These are phyloP conservation scores for Apocheima hispidaria DNA, from an alignment of 2,888 invertebrate species.

Conservation along the genomic window DNA sequence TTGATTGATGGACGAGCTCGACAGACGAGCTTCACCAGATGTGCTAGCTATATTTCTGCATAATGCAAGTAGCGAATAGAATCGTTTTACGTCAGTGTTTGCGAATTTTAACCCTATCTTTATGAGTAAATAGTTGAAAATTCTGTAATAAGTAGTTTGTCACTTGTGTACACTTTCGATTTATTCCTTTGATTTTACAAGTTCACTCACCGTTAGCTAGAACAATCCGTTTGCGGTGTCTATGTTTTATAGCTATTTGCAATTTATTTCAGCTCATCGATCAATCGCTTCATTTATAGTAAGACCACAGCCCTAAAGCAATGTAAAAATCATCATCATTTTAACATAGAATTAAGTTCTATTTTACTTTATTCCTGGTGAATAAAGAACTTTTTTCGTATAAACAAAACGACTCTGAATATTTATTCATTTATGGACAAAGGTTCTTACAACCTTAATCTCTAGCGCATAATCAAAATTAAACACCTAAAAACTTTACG, in stretches of 20 bases:
- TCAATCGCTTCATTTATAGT: too few relatives aligned
- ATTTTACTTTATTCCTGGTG: too few relatives aligned
- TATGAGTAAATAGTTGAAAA: neutral
- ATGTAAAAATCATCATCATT: neutral
- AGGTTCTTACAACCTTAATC: neutral
- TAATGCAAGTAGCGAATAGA: constrained; percentile 6
- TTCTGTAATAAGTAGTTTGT: neutral
- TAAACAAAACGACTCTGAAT: neutral
- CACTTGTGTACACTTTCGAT: neutral
- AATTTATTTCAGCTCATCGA: neutral
- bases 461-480: constrained; percentile 14
- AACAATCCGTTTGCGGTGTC: neutral
- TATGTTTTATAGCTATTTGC: neutral
- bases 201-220: neutral
- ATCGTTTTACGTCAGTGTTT: neutral
- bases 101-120: too few relatives aligned
- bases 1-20: constrained; percentile 68
- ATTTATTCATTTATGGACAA: constrained; percentile 4
- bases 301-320: neutral
- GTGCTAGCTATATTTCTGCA: too few relatives aligned
- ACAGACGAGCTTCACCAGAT: constrained; percentile 24
- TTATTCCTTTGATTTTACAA: neutral
- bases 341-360: too few relatives aligned
- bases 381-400: neutral
- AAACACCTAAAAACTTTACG: constrained; percentile 19